phyloP scores from a whole-genome alignment of 2,888 invertebrate genomes.

The Tricholauxania praeusta region DNA sequence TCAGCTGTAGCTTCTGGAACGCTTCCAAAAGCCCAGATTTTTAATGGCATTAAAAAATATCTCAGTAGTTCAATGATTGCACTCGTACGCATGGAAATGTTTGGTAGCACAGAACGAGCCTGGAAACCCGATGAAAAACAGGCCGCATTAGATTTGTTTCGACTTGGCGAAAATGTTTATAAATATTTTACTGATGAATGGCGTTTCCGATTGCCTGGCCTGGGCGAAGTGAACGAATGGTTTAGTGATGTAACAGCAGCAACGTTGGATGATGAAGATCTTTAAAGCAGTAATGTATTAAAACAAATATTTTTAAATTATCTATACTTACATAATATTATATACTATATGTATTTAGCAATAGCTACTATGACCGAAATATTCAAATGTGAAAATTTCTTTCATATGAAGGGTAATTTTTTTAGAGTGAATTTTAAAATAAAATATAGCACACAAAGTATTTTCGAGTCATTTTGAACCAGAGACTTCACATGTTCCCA shows the following conservation, averaged over 20 bases:
- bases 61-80: slow-evolving; percentile 63
- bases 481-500: too few species aligned
- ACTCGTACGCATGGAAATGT: slow-evolving; percentile 67
- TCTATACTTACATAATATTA: background rate
- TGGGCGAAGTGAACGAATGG: slow-evolving; percentile 59
- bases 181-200: slow-evolving; percentile 64
- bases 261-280: slow-evolving; percentile 50
- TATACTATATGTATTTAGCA: too few species aligned
- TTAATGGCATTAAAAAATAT: slow-evolving; percentile 65
- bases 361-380: too few species aligned
- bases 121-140: slow-evolving; percentile 65
- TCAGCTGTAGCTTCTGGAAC: slow-evolving; percentile 3
- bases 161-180: slow-evolving; percentile 61
- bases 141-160: slow-evolving; percentile 59
- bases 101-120: slow-evolving; percentile 60
- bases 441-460: too few species aligned
- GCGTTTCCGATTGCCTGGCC: slow-evolving; percentile 64
- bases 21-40: slow-evolving; percentile 61
- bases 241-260: slow-evolving; percentile 43
- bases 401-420: too few species aligned
- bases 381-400: too few species aligned
- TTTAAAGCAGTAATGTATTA: slow-evolving; percentile 39
- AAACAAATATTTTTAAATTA: background rate
- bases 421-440: too few species aligned
- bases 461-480: too few species aligned